Conservation (phyloP, 2,888 invertebrate species). For the Mythimna lalbum region DNA sequence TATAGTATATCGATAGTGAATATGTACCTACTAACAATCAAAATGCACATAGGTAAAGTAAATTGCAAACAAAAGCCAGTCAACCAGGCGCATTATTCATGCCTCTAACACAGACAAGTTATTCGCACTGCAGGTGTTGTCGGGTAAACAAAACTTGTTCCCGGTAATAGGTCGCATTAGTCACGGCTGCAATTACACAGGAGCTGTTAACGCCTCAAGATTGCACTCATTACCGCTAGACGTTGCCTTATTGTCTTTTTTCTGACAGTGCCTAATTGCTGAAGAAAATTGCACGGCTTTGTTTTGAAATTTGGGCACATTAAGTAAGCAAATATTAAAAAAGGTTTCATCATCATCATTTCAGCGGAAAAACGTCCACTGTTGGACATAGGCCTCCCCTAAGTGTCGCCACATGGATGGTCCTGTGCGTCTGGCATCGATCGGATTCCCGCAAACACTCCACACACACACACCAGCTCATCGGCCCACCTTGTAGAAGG, state of each 20-base stretch:
- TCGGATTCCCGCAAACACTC: too few species aligned
- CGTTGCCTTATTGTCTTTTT: conserved; percentile 44
- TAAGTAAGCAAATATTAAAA: not conserved
- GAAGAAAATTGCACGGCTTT: conserved; percentile 15
- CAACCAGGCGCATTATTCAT: conserved; percentile 25
- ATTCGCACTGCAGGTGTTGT: conserved; percentile 58
- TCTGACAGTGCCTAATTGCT: conserved; percentile 42
- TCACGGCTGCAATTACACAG: conserved; percentile 68
- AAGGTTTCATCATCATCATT: too few species aligned
- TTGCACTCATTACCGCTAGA: conserved; percentile 62
- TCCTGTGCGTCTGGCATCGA: too few species aligned
- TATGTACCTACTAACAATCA: conserved; percentile 8
- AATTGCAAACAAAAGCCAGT: conserved; percentile 37
- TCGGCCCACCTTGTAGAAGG: too few species aligned
- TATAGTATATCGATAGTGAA: not conserved
- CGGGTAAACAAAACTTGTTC: conserved; percentile 59
- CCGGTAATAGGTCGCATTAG: conserved; percentile 64
- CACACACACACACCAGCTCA: too few species aligned
- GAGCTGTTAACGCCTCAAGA: conserved; percentile 55
- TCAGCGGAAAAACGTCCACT: too few species aligned
- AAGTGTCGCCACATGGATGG: too few species aligned
- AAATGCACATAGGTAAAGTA: conserved; percentile 1
- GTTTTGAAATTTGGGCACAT: conserved; percentile 22
- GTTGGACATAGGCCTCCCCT: too few species aligned
- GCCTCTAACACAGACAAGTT: conserved; percentile 51